A percentile compares a stretch with the other conserved stretches of the same genome.
Conservation (phyloP, 2,113 vertebrate genomes). For the Cololabis saira region DNA sequence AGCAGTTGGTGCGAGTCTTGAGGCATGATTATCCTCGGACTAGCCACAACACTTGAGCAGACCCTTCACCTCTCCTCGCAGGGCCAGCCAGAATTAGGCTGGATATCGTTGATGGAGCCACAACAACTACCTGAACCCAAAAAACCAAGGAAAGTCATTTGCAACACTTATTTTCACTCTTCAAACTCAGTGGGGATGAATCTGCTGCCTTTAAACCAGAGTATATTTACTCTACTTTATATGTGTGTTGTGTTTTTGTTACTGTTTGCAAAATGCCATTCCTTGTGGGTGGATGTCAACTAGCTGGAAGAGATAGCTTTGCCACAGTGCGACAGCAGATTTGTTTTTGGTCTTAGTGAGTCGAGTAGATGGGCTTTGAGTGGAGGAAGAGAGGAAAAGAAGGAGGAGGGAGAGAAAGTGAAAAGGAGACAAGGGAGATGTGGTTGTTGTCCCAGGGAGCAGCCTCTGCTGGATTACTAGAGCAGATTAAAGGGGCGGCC, state of each 20-base stretch:
- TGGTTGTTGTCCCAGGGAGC: conserved; percentile 17
- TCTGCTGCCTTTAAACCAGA: not conserved
- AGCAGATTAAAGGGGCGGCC: conserved; percentile 52
- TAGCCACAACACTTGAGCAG: conserved; percentile 36
- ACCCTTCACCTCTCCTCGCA: conserved; percentile 32
- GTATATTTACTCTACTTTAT: too few species aligned
- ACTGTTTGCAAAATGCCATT: too few species aligned
- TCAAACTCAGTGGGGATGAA: not conserved
- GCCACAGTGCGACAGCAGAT: conserved; percentile 12
- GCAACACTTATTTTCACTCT: not conserved
- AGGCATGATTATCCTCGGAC: conserved; percentile 38
- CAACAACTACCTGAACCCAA: conserved; percentile 14
- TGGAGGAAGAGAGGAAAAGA: conserved; percentile 8
- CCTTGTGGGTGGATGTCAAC: conserved; percentile 7
- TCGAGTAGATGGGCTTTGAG: conserved; percentile 22
- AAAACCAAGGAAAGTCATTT: not conserved
- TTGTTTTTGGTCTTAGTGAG: conserved; percentile 20
- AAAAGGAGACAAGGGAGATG: conserved; percentile 17
- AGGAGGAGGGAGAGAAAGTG: conserved; percentile 5
- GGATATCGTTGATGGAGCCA: conserved; percentile 27
- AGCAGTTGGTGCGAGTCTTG: conserved; percentile 44
- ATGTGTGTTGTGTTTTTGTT: too few species aligned
- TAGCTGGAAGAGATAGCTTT: conserved; percentile 11
- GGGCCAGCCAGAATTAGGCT: conserved; percentile 5
- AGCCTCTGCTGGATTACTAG: conserved; percentile 50